These are phyloP conservation scores for Ectemnius lituratus DNA, from an alignment of 2,888 invertebrate species.

Conservation along the genomic window DNA sequence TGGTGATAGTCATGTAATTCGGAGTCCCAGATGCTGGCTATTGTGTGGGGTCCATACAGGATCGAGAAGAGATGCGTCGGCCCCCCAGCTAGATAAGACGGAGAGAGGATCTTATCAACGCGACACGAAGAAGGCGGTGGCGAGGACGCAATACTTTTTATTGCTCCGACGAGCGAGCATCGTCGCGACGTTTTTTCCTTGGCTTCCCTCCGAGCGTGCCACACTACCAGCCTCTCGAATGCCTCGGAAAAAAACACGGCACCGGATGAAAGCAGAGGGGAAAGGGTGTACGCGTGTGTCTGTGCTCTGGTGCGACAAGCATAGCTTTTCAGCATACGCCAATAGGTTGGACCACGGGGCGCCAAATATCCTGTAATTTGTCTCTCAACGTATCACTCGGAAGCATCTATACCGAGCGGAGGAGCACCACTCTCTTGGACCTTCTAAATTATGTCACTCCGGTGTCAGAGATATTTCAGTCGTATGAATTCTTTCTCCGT, in stretches of 20 bases:
- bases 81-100: not conserved
- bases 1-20: too few relatives aligned
- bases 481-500: too few relatives aligned
- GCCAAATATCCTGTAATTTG: slow-evolving; percentile 57
- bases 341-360: slow-evolving; percentile 34
- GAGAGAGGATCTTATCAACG: slow-evolving; percentile 49
- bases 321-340: slow-evolving; percentile 43
- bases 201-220: too few relatives aligned
- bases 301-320: not conserved
- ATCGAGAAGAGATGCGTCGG: too few relatives aligned
- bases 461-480: too few relatives aligned
- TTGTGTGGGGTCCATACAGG: too few relatives aligned
- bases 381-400: slow-evolving; percentile 52
- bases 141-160: slow-evolving; percentile 46
- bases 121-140: slow-evolving; percentile 32
- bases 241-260: not conserved
- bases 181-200: slow-evolving; percentile 17
- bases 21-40: too few relatives aligned
- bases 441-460: slow-evolving; percentile 27
- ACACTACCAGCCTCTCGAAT: too few relatives aligned
- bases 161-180: slow-evolving; percentile 34
- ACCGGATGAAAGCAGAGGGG: slow-evolving; percentile 5
- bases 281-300: not conserved
- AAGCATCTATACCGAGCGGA: slow-evolving; percentile 17
- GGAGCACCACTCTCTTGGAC: slow-evolving; percentile 24